phyloP scores from a whole-genome alignment of 2,888 invertebrate genomes.

The Ditula angustiorana region DNA sequence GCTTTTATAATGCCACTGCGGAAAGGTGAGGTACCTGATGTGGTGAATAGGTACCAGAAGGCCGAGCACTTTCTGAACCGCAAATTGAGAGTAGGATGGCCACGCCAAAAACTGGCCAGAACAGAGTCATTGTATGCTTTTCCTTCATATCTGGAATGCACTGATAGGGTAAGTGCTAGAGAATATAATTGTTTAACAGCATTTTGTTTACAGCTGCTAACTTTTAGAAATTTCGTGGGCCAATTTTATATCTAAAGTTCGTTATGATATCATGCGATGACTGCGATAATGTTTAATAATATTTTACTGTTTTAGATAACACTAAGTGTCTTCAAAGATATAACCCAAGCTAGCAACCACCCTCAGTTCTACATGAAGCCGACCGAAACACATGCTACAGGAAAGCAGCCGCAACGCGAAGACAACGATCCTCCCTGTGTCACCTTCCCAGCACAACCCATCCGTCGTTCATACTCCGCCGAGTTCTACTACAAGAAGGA shows the following conservation, averaged over 20 bases:
- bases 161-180: slow-evolving; percentile 84
- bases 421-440: slow-evolving; percentile 63
- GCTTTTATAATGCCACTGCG: slow-evolving; percentile 16
- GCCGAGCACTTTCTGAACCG: slow-evolving; percentile 2
- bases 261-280: no score
- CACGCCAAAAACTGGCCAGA: slow-evolving; percentile 35
- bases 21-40: slow-evolving; percentile 20
- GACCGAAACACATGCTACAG: not conserved
- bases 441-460: slow-evolving; percentile 55
- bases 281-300: not conserved
- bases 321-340: slow-evolving; percentile 24
- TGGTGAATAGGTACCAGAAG: slow-evolving; percentile 22
- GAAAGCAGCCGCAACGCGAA: slow-evolving; percentile 38
- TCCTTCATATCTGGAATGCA: slow-evolving; percentile 90
- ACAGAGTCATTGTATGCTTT: slow-evolving; percentile 89
- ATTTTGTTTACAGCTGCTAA: no score
- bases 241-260: no score
- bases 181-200: no score
- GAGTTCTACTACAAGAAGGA: slow-evolving; percentile 58
- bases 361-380: slow-evolving; percentile 8
- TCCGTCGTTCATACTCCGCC: slow-evolving; percentile 70
- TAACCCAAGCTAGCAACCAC: slow-evolving; percentile 19
- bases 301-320: slow-evolving; percentile 9
- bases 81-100: slow-evolving; percentile 29
- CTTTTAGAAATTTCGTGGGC: no score